Evolutionary conservation across 2,888 invertebrate species (phyloP).

Genomic region (Cenopis cana): DNA sequence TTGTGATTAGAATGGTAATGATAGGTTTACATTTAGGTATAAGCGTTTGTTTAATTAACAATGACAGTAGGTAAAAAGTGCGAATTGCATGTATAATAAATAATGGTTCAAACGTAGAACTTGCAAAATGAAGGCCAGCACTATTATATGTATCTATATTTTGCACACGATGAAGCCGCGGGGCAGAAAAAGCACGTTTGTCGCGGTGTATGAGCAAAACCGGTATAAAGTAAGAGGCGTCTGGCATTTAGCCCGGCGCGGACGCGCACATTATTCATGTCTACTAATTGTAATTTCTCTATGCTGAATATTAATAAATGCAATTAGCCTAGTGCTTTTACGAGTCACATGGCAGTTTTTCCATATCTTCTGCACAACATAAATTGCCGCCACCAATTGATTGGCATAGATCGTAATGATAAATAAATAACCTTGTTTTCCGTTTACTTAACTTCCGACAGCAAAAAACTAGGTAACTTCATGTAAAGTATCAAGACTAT

Average conservation of each 20-base stretch:
- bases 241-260: slow-evolving; percentile 60
- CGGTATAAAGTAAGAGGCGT: slow-evolving; percentile 51
- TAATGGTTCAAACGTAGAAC: slow-evolving; percentile 4
- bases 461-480: slow-evolving; percentile 10
- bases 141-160: slow-evolving; percentile 28
- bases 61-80: neutral
- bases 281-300: slow-evolving; percentile 56
- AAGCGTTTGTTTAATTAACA: neutral
- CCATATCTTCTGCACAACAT: slow-evolving; percentile 51
- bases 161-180: slow-evolving; percentile 34
- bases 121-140: slow-evolving; percentile 14
- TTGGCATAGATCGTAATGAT: slow-evolving; percentile 65
- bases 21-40: neutral
- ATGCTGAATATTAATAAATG: slow-evolving; percentile 61
- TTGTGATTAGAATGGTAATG: neutral
- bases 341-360: slow-evolving; percentile 52
- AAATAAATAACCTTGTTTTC: slow-evolving; percentile 54
- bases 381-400: slow-evolving; percentile 60
- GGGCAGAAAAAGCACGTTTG: slow-evolving; percentile 36
- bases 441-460: slow-evolving; percentile 45
- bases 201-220: slow-evolving; percentile 46
- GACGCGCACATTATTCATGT: slow-evolving; percentile 56
- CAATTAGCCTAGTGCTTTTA: slow-evolving; percentile 61
- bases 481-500: slow-evolving; percentile 68
- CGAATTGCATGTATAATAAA: neutral